These are phyloP conservation scores for Squalus acanthias DNA, from an alignment of 2,797 vertebrate genomes.

Conservation along the genomic window DNA sequence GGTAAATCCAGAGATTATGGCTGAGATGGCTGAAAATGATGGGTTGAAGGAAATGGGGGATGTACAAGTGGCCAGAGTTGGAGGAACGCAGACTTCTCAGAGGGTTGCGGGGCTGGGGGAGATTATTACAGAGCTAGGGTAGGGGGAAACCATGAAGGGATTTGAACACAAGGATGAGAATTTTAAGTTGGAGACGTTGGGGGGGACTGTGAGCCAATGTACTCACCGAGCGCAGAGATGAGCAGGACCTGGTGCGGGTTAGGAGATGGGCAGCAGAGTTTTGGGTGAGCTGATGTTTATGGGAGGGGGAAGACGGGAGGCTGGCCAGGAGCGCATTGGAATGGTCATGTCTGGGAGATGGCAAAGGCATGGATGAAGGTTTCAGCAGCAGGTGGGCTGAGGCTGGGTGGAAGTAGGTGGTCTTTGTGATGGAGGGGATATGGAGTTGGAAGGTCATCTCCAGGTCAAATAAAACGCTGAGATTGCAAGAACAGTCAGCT, in stretches of 20 bases:
- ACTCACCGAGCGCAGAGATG: background rate
- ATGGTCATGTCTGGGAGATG: background rate
- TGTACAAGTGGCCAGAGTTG: background rate
- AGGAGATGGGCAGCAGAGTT: background rate
- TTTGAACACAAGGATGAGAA: background rate
- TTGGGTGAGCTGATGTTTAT: background rate
- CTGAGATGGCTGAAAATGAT: background rate
- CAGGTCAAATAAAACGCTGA: background rate
- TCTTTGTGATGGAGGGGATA: background rate
- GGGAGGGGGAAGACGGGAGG: too few relatives aligned
- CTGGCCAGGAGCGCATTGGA: background rate
- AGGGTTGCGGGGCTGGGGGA: background rate
- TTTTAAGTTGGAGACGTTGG: background rate
- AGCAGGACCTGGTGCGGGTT: background rate
- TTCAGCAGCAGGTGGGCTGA: background rate
- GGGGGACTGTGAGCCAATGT: background rate
- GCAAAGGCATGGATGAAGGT: background rate
- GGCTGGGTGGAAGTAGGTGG: background rate
- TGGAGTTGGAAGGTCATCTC: background rate
- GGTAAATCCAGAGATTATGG: background rate
- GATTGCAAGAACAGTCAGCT: background rate
- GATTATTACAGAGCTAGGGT: too few relatives aligned
- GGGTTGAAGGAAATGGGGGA: background rate
- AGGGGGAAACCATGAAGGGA: background rate
- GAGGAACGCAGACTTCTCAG: background rate